Evolutionary conservation across 2,888 invertebrate genomes (phyloP), one percentile per base, ranked within the genome.

Genomic region (Leucozona laternaria): DNA sequence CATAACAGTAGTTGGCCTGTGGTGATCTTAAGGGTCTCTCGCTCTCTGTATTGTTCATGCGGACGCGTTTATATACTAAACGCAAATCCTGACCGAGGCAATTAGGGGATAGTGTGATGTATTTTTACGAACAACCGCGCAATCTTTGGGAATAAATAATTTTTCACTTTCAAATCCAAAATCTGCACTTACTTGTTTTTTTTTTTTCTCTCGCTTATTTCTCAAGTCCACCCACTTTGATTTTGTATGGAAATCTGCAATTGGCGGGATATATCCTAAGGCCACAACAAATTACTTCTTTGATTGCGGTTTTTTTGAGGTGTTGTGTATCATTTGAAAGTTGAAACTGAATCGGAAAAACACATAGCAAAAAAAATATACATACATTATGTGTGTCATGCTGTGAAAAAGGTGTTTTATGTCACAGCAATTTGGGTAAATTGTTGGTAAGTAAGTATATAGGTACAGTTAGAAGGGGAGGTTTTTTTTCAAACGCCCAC

Each of bases 1-100:
- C 86, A 86, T 73, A 82, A 82, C 86, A 86, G 68, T 86, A 79
- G 86, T 86, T 86, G 86, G 86, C 75, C 79, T 70, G 60, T 79
- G 70, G 55, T 81, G 68, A 45, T 55, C 53, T 45, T 13, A 11
- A 77, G 70, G 79, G 75, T 53, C 75, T 53, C n/a, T 25, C 62
- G 79, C 68, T 53, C 75, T 53, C n/a, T 25, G 5, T 53, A 37
- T 31, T 7, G 6, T 37, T 58, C 45, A 64, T 48, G 20, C 17
- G 50, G 58, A 72, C 50, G 48, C 28, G 43, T 62, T 57, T 70
- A 11, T 70, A 11, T 60, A 37, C 53, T 81, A 25, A 43, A 34
- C 53, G 43, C 11, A 37, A 25, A 53, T 68, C 60, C 58, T 77
- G 70, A 81, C 77, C 81, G 57, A 45, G 75, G 82, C 75, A 86